phyloP scores from a whole-genome alignment of 2,888 invertebrate species.

The Apamea monoglypha region DNA sequence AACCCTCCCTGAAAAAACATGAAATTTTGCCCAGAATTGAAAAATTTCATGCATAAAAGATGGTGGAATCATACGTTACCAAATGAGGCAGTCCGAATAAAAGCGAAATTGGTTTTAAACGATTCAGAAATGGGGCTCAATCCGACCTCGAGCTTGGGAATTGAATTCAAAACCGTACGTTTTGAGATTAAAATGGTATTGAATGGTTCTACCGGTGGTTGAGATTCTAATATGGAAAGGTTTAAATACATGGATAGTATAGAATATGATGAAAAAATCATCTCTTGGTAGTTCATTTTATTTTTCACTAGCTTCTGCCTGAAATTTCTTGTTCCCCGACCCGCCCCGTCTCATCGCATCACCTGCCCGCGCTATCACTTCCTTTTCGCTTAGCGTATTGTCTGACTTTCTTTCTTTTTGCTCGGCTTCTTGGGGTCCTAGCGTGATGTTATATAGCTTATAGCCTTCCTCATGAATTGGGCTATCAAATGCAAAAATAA shows the following conservation, averaged over 20 bases:
- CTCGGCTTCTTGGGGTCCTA: background rate
- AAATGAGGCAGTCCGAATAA: constrained; percentile 64
- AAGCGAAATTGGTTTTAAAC: constrained; percentile 67
- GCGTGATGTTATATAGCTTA: background rate
- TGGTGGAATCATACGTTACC: constrained; percentile 53
- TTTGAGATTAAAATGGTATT: constrained; percentile 54
- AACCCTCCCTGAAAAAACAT: constrained; percentile 35
- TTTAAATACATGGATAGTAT: constrained; percentile 9
- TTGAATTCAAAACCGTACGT: constrained; percentile 61
- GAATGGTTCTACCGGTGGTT: constrained; percentile 14
- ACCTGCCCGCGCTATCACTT: background rate
- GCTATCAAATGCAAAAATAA: background rate
- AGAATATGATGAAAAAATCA: background rate
- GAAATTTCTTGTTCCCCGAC: background rate
- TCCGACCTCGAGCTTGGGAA: constrained; percentile 40
- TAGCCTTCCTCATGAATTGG: background rate
- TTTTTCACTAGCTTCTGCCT: background rate
- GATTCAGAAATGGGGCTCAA: constrained; percentile 50
- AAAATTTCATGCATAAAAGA: constrained; percentile 71
- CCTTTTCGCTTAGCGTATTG: background rate
- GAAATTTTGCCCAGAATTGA: constrained; percentile 60
- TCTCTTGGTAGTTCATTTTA: background rate
- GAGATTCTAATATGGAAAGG: constrained; percentile 21
- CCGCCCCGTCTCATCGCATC: background rate
- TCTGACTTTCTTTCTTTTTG: no score